Percentiles rank a stretch among this genome's conserved stretches.
Conservation (phyloP, 37 sponge, comb jelly and placozoan genomes). For the Aphrocallistes beatrix region DNA sequence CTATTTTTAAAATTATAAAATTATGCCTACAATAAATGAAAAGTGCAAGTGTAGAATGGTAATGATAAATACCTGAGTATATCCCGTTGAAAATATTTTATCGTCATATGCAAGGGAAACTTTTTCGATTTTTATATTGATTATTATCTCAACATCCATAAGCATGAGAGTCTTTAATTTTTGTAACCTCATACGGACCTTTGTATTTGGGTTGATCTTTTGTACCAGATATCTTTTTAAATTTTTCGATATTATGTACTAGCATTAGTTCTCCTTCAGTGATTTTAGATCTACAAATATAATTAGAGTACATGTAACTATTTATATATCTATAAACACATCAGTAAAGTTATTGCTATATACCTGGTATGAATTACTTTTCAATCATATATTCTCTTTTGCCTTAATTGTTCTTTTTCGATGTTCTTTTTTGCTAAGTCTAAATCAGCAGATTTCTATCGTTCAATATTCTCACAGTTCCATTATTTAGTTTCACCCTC, state of each 20-base stretch:
- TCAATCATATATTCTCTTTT: background rate
- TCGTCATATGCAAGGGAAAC: background rate
- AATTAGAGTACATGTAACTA: background rate
- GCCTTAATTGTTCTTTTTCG: background rate
- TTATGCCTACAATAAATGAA: too few species aligned
- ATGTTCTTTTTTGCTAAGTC: background rate
- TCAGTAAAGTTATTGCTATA: background rate
- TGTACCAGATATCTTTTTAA: background rate
- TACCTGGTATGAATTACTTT: background rate
- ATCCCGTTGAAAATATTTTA: background rate
- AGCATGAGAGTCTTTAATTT: background rate
- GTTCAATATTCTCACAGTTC: background rate
- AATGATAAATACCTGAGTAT: too few species aligned
- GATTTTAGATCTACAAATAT: background rate
- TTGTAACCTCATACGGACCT: background rate
- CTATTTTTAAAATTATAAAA: too few species aligned
- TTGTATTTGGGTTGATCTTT: background rate
- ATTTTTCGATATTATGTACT: background rate
- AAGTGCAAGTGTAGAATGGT: too few species aligned
- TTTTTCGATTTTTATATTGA: background rate
- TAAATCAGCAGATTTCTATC: background rate
- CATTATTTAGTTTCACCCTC: background rate
- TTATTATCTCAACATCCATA: background rate
- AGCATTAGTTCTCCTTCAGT: background rate
- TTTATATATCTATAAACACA: background rate